A percentile compares a stretch with the other conserved stretches of the same genome.
Conservation (phyloP, 2,113 vertebrate species). For the Malurus elegans region DNA sequence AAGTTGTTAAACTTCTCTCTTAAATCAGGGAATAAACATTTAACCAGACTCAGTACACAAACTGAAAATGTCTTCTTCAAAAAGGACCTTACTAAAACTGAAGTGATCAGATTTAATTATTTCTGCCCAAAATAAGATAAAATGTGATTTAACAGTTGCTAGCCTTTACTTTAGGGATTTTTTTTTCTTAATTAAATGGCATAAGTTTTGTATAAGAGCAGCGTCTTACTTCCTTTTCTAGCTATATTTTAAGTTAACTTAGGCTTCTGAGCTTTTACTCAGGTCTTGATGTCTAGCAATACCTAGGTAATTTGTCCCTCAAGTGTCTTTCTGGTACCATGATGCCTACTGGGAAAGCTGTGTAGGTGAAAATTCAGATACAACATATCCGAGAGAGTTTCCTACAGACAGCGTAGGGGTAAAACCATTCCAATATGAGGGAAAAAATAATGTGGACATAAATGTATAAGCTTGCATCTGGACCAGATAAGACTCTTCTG, state of each 20-base stretch:
- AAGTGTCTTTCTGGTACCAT: not conserved
- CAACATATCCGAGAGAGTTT: not conserved
- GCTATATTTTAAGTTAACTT: not conserved
- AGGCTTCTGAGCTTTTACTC: not conserved
- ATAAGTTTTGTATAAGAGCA: not conserved
- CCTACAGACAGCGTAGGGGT: not conserved
- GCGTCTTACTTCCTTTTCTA: not conserved
- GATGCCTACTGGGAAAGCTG: not conserved
- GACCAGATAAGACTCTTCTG: not conserved
- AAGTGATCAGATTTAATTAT: not conserved
- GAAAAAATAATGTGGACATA: not conserved
- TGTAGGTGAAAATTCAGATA: not conserved
- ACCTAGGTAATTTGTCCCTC: not conserved
- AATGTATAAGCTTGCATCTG: not conserved
- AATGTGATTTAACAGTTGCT: not conserved
- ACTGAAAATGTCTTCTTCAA: not conserved
- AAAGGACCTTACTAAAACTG: not conserved
- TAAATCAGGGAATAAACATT: not conserved
- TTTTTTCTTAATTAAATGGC: rapidly evolving
- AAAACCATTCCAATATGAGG: not conserved
- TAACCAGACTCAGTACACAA: not conserved
- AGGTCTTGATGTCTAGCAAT: not conserved
- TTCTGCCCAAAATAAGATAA: not conserved
- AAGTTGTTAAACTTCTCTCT: not conserved
- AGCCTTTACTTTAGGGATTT: not conserved